phyloP scores from a whole-genome alignment of 1,140 invertebrate genomes.

The Sipha flava region DNA sequence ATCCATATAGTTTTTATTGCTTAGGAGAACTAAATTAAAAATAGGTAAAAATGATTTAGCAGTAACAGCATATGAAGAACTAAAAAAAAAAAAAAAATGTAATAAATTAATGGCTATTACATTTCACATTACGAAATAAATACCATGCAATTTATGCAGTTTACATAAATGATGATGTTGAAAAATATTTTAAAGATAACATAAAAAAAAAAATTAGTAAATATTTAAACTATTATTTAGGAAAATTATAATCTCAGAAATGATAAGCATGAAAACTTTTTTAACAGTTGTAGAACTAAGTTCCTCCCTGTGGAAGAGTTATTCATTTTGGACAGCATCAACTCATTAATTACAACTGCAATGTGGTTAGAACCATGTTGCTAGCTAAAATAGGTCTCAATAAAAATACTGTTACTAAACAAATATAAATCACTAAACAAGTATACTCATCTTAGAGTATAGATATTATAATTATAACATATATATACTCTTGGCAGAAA shows the following conservation, averaged over 20 bases:
- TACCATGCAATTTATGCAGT: not conserved
- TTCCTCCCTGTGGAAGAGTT: not conserved
- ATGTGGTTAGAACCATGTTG: slow-evolving; percentile 9
- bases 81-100: not conserved
- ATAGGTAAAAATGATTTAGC: not conserved
- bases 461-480: too few species aligned
- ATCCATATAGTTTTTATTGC: slow-evolving; percentile 5
- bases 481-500: too few species aligned
- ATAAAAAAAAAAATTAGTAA: not conserved
- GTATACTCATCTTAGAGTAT: not conserved
- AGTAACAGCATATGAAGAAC: not conserved
- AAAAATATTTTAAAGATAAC: not conserved
- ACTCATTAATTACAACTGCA: not conserved
- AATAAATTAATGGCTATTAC: slow-evolving; percentile 3
- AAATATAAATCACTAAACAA: slow-evolving; percentile 1
- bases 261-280: not conserved
- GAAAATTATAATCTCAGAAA: not conserved
- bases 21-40: not conserved
- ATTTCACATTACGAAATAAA: slow-evolving; percentile 10
- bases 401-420: not conserved
- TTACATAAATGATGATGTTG: not conserved
- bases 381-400: not conserved
- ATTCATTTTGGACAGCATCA: slow-evolving; percentile 16
- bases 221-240: not conserved
- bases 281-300: not conserved